phyloP scores from a whole-genome alignment of 2,888 invertebrate species.

The Apamea crenata region DNA sequence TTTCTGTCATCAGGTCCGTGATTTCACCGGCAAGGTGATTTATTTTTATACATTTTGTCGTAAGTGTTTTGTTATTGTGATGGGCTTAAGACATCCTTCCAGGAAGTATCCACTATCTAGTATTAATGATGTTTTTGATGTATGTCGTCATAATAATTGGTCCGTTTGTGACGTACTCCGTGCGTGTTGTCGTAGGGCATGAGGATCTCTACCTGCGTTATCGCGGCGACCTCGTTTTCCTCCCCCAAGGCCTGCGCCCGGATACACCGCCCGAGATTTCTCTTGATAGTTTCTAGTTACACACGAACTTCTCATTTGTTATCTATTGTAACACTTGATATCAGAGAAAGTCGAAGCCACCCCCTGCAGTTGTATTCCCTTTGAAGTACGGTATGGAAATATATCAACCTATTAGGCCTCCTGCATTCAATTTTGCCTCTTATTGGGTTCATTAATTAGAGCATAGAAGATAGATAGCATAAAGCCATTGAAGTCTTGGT shows the following conservation, averaged over 20 bases:
- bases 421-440: constrained; percentile 3
- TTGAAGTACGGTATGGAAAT: constrained; percentile 68
- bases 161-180: constrained; percentile 28
- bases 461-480: too few species aligned
- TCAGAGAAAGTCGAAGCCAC: constrained; percentile 76
- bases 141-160: constrained; percentile 52
- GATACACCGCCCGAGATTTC: constrained; percentile 83
- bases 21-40: constrained; percentile 67
- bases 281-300: constrained; percentile 83
- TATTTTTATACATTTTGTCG: constrained; percentile 60
- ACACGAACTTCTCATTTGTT: constrained; percentile 78
- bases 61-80: constrained; percentile 56
- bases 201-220: constrained; percentile 77
- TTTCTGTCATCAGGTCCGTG: constrained; percentile 75
- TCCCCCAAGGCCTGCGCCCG: constrained; percentile 83
- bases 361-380: constrained; percentile 65
- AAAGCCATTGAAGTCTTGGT: not conserved
- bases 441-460: not conserved
- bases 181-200: constrained; percentile 65
- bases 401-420: constrained; percentile 38
- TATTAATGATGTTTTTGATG: constrained; percentile 46
- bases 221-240: constrained; percentile 79
- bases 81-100: constrained; percentile 52
- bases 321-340: constrained; percentile 67
- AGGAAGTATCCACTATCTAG: constrained; percentile 48